Evolutionary conservation across 2,113 vertebrate genomes (phyloP).

Genomic region (Leiothrix lutea): DNA sequence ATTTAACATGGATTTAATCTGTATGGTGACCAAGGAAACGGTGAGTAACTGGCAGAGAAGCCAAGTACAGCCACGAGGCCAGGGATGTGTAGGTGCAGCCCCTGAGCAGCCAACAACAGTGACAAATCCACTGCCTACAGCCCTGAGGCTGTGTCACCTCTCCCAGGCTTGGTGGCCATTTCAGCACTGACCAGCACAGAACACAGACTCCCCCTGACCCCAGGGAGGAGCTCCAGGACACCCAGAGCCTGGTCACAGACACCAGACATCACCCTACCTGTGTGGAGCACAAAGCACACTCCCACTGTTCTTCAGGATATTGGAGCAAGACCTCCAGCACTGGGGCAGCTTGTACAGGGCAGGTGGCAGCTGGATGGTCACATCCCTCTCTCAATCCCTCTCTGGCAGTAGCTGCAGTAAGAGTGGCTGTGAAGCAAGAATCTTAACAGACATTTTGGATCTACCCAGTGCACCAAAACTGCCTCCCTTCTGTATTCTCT

Average conservation of each 20-base stretch:
- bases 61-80: neutral
- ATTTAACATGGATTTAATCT: constrained; percentile 21
- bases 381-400: neutral
- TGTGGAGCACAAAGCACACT: neutral
- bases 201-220: neutral
- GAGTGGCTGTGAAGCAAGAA: neutral
- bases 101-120: neutral
- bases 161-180: neutral
- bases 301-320: neutral
- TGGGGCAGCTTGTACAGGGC: neutral
- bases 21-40: neutral
- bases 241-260: neutral
- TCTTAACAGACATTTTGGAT: neutral
- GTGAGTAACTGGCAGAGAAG: neutral
- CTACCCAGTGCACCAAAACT: neutral
- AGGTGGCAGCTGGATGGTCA: fast-evolving
- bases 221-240: neutral
- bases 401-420: neutral
- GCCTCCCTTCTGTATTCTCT: neutral
- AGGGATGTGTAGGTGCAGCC: neutral
- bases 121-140: neutral
- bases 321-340: neutral
- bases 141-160: neutral
- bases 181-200: neutral
- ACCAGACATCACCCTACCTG: neutral